Evolutionary conservation across 2,888 invertebrate species (phyloP).

Genomic region (Rhabditoides inermis): DNA sequence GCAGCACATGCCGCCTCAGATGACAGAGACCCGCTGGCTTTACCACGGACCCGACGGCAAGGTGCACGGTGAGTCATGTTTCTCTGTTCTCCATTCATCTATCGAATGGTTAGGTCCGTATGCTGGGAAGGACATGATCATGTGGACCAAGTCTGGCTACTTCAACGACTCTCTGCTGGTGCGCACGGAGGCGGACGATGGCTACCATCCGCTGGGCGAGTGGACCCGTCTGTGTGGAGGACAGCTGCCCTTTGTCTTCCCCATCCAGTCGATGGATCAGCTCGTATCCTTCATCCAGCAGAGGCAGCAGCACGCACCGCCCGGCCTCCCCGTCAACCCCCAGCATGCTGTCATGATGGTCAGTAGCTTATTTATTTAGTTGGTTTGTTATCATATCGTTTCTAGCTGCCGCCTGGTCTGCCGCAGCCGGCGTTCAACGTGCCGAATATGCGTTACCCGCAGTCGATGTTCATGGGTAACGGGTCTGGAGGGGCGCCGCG

Average conservation of each 20-base stretch:
- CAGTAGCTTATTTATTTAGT: too few species aligned
- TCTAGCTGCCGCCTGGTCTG: neutral
- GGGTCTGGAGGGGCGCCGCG: slow-evolving; percentile 5
- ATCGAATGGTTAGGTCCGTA: slow-evolving; percentile 65
- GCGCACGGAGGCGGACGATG: slow-evolving; percentile 67
- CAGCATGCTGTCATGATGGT: too few species aligned
- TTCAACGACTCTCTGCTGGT: slow-evolving; percentile 75
- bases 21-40: slow-evolving; percentile 18
- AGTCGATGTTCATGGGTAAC: slow-evolving; percentile 9
- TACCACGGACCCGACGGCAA: slow-evolving; percentile 26
- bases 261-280: too few species aligned
- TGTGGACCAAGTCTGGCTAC: slow-evolving; percentile 75
- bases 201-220: slow-evolving; percentile 46
- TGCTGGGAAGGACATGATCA: slow-evolving; percentile 75
- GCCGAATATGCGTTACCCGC: too few species aligned
- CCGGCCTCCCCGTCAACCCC: neutral
- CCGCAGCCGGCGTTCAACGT: slow-evolving; percentile 9
- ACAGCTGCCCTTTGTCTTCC: too few species aligned
- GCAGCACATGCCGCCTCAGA: neutral
- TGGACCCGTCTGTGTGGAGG: too few species aligned
- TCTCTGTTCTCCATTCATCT: neutral
- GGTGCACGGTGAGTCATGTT: slow-evolving; percentile 12
- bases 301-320: slow-evolving; percentile 6
- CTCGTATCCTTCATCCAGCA: too few species aligned
- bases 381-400: too few species aligned